These are phyloP conservation scores for Leptinotarsa peninsularis DNA, from an alignment of 2,888 invertebrate genomes.

Conservation along the genomic window DNA sequence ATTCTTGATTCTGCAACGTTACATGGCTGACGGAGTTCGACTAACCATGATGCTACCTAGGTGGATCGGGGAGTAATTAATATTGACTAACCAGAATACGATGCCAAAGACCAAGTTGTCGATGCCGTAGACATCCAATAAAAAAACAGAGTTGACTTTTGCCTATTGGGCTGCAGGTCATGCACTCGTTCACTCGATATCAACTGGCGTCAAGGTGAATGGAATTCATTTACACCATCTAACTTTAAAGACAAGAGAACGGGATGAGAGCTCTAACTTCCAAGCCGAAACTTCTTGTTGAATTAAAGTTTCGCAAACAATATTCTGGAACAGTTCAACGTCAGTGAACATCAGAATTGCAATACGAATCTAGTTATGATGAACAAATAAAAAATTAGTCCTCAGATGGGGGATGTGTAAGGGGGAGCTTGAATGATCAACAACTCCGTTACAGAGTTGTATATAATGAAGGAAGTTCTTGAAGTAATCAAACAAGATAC, in stretches of 20 bases:
- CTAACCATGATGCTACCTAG: too few species aligned
- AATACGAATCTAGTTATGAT: conserved; percentile 10
- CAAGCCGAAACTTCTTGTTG: conserved; percentile 10
- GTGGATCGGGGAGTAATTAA: too few species aligned
- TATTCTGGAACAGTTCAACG: neutral
- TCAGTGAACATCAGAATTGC: conserved; percentile 5
- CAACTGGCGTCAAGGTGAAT: neutral
- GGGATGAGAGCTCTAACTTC: conserved; percentile 1
- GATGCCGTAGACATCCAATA: neutral
- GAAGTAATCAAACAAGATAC: too few species aligned
- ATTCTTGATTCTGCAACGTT: too few species aligned
- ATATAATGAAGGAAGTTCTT: too few species aligned
- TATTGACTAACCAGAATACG: too few species aligned
- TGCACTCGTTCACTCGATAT: neutral
- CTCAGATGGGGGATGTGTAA: too few species aligned
- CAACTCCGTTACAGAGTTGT: too few species aligned
- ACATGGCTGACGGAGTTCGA: too few species aligned
- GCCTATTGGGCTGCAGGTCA: neutral
- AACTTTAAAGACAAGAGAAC: conserved; percentile 8
- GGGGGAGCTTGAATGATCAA: too few species aligned
- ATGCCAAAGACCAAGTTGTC: too few species aligned
- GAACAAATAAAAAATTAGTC: neutral
- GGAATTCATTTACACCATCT: neutral
- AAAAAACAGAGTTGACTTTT: neutral
- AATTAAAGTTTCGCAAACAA: neutral